Evolutionary conservation across 2,113 vertebrate genomes (phyloP).

Genomic region (Oncorhynchus clarkii): DNA sequence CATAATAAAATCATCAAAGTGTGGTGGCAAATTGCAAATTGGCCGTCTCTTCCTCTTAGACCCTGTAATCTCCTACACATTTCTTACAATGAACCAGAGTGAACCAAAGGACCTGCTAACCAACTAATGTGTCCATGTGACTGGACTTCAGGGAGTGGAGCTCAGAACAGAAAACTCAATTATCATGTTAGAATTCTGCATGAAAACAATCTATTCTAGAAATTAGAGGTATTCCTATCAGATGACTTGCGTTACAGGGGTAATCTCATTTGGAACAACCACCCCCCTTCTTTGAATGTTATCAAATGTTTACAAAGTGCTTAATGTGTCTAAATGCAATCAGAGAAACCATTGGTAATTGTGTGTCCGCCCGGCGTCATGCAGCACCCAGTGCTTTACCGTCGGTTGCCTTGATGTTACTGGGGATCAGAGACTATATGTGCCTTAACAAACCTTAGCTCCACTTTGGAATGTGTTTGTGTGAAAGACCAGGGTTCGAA

Average conservation of each 20-base stretch:
- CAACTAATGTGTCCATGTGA: conserved; percentile 72
- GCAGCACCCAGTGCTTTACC: conserved; percentile 29
- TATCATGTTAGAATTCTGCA: conserved; percentile 79
- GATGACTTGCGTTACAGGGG: conserved; percentile 71
- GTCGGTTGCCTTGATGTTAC: conserved; percentile 18
- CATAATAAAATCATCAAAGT: conserved; percentile 70
- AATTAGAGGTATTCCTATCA: conserved; percentile 76
- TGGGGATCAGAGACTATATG: conserved; percentile 8
- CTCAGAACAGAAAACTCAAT: conserved; percentile 76
- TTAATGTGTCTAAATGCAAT: conserved; percentile 72
- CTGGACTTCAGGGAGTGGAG: conserved; percentile 59
- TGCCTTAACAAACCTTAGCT: neutral
- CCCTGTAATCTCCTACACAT: conserved; percentile 30
- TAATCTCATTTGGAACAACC: conserved; percentile 66
- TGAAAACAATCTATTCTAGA: conserved; percentile 81
- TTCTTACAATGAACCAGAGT: conserved; percentile 33
- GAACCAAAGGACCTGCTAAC: conserved; percentile 60
- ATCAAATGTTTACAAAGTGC: conserved; percentile 77
- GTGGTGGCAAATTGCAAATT: conserved; percentile 57
- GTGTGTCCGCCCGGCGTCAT: conserved; percentile 20
- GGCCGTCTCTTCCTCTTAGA: conserved; percentile 35
- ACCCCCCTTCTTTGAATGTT: conserved; percentile 67
- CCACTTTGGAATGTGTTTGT: neutral
- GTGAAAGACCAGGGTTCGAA: neutral
- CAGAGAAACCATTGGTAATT: conserved; percentile 45